phyloP scores from a whole-genome alignment of 2,113 vertebrate species.

The Pyxicephalus adspersus region DNA sequence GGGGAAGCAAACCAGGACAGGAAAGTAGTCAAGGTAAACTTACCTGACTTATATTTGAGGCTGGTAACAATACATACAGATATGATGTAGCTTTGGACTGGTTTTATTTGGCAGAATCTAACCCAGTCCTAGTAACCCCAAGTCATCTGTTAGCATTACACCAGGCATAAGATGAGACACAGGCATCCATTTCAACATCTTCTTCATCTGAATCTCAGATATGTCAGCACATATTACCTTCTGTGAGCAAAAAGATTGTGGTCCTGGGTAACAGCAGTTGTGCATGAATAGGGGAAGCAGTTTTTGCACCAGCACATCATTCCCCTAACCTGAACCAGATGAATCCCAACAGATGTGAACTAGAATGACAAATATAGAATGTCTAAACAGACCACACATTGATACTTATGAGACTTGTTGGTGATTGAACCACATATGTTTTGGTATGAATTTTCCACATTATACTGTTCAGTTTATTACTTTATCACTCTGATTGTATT shows the following conservation, averaged over 20 bases:
- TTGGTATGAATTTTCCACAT: too few species aligned
- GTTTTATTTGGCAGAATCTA: constrained; percentile 40
- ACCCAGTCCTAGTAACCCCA: constrained; percentile 33
- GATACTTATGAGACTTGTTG: too few species aligned
- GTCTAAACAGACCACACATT: too few species aligned
- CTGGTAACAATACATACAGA: background rate
- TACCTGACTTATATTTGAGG: too few species aligned
- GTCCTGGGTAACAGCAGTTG: constrained; percentile 14
- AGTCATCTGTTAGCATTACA: constrained; percentile 50
- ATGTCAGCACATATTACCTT: constrained; percentile 50
- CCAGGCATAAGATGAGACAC: constrained; percentile 35
- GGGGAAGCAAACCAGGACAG: too few species aligned
- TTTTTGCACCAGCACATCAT: background rate
- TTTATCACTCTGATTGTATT: too few species aligned
- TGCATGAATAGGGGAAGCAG: background rate
- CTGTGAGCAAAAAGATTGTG: constrained; percentile 21
- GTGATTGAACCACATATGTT: too few species aligned
- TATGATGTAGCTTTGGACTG: background rate
- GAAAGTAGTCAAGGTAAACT: too few species aligned
- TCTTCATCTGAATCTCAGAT: constrained; percentile 45
- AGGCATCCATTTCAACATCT: constrained; percentile 46
- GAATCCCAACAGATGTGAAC: background rate
- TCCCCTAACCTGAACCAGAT: constrained; percentile 21
- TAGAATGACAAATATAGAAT: too few species aligned
- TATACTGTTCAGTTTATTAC: too few species aligned